Conservation (phyloP, 2,113 vertebrate genomes). For the Takifugu bimaculatus region DNA sequence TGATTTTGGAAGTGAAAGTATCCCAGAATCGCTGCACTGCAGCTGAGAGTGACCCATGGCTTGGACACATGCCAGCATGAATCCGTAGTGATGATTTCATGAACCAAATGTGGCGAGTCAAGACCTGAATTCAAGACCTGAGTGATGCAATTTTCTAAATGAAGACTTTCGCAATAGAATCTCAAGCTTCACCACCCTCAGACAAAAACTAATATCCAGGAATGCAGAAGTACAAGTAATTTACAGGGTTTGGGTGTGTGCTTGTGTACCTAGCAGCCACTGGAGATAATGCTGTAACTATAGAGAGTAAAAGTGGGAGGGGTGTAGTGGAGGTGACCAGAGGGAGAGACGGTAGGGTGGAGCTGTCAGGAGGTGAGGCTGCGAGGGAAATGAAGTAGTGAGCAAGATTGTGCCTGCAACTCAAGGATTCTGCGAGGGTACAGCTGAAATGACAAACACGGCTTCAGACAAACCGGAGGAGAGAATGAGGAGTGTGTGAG, state of each 20-base stretch:
- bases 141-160: no score
- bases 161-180: no score
- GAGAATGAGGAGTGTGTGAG: constrained; percentile 36
- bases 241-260: constrained; percentile 47
- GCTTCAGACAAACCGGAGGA: constrained; percentile 34
- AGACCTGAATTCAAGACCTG: constrained; percentile 14
- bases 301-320: constrained; percentile 45
- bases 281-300: constrained; percentile 57
- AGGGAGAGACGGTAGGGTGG: constrained; percentile 59
- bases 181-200: not conserved
- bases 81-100: constrained; percentile 34
- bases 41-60: constrained; percentile 25
- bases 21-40: constrained; percentile 17
- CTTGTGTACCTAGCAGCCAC: constrained; percentile 40
- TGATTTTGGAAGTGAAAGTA: constrained; percentile 1
- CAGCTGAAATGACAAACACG: constrained; percentile 48
- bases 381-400: constrained; percentile 58
- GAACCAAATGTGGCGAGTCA: constrained; percentile 14
- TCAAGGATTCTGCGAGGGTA: constrained; percentile 33
- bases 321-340: constrained; percentile 47
- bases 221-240: constrained; percentile 68
- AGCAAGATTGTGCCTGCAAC: constrained; percentile 64
- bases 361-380: constrained; percentile 56
- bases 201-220: constrained; percentile 31
- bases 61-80: constrained; percentile 30